Base-by-base conservation (phyloP, 37 sponge, comb jelly and placozoan species). In the Corticium candelabrum region DNA sequence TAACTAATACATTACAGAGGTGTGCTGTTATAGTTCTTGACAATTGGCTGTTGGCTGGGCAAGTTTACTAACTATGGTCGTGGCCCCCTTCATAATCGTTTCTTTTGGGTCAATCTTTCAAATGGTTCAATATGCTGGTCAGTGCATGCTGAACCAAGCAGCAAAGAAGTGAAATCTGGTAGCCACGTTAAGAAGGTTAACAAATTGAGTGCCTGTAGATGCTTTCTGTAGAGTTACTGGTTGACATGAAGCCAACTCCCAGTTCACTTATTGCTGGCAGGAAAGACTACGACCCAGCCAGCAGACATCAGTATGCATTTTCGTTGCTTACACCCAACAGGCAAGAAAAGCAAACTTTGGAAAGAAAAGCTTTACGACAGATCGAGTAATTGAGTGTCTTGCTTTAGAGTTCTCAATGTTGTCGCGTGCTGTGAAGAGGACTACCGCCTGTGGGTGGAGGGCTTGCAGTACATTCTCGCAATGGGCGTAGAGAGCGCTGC, bases 51-150 rank as follows among this genome's bases (percentile, higher is more conserved):
- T 2, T 89, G 84, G 82, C 78, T 93, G 37, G 68, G 79, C 40
- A 93, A 93, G 83, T 93, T 86, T 79, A 89, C 93, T 34, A 76
- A 83, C 35, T 40, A 82, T 29, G 93, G 93, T n/a, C 81, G 68
- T 38, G 93, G 93, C 29, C 93, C 89, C 29, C 68, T 86, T 1
- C 89, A 89, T 67, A 78, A 78, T 33, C 40, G 93, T 39, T 89
- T 81, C 80, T 89, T 89, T 67, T 84, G 85, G 80, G 77, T 92
- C 1, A 74, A 82, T 36, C 15, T 85, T 0, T 79, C 41, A 0
- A 80, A 37, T 29, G 80, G 80, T 15, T 74, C 86, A 87, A 90
- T 79, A 50, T 79, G 40, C 40, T 91, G 75, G 86, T 85, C 83
- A 1, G 67, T 2, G 29, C 39, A 34, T 27, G 57, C 40, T 1